Base-by-base conservation (phyloP, 2,888 invertebrate genomes). In the Lucinisca nassula region DNA sequence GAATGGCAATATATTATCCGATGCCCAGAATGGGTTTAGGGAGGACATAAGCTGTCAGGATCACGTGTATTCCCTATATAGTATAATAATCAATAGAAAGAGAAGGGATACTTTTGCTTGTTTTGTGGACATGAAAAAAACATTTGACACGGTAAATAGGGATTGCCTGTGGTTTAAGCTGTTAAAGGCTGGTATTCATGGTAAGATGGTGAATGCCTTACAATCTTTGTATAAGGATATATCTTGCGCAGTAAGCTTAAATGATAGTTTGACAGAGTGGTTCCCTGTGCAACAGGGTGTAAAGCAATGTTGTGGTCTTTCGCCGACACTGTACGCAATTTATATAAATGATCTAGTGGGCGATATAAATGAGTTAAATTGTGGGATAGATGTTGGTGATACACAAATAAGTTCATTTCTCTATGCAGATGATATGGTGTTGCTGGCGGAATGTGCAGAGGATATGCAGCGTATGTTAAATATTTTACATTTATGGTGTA, bases 11-110 rank as follows among this genome's bases (percentile, higher is more conserved):
- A 51, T 45, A 37, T 37, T 51, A 10, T 0, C 21, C 35, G 55
- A 38, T 51, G 80, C 70, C 27, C 87, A 84, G 30, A 87, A 87
- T 38, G 81, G 87, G 1, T 87, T 87, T 67, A 40, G 82, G 30
- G 55, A 49, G 32, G 37, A 78, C 30, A 61, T 76, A 32, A 77
- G 80, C 21, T 76, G 72, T 12, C 17, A 58, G 27, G 87, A 84
- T 21, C 84, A 87, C n/a, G 38, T 87, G 12, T 80, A 77, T 49
- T 14, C 77, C 12, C n/a, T 77, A 14, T 4, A 37, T 32, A 58
- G 76, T 30, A 61, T 74, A 0, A 84, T 73, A 40, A 55, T 74
- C 30, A 58, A 76, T 32, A 24, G 32, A 10, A 21, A 17, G 12
- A 55, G 37, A 21, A 38, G 32, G 21, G 45, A 73, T 1, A 87